Base-by-base conservation (phyloP, 2,113 vertebrate genomes). In the Siphamia tubifer region DNA sequence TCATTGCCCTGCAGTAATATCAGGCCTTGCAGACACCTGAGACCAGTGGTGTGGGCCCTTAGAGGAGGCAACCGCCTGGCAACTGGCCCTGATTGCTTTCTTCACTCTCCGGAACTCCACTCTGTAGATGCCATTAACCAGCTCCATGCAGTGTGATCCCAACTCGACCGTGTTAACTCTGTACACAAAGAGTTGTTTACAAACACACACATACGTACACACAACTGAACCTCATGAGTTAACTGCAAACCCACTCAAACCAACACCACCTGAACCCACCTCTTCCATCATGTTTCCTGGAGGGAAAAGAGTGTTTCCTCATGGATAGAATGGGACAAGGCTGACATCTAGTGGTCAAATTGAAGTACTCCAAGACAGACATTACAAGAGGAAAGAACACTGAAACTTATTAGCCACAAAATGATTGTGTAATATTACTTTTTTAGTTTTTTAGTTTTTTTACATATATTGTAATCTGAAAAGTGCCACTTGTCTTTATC, bases 51-150 rank as follows among this genome's bases (percentile, higher is more conserved):
- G 56, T 84, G 74, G 79, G 61, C 82, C 80, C 84, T 82, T 63
- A 42, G 77, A 82, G 85, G 81, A 82, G 74, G 81, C 80, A 90
- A 75, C 81, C 72, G 62, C 81, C 85, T 87, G 87, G 83, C 83
- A 87, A 87, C 85, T 62, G 74, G 64, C 60, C 72, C 83, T 92
- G 89, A 91, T 92, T 92, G 86, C 87, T 90, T 92, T 91, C 88
- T 90, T 84, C 89, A 89, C 83, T 72, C 77, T 84, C 87, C 48
- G 81, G 87, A 90, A 91, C 91, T 87, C 74, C 70, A 70, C 83
- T 79, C 79, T 75, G 80, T 84, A 77, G 80, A 83, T 85, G 78
- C 85, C 83, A 89, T 90, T 90, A 90, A 85, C 79, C 82, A 78
- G 82, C 62, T 77, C 51, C 68, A 82, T 49, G 65, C 71, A 30